phyloP scores from a whole-genome alignment of 2,113 vertebrate genomes.

The Capreolus pygargus region DNA sequence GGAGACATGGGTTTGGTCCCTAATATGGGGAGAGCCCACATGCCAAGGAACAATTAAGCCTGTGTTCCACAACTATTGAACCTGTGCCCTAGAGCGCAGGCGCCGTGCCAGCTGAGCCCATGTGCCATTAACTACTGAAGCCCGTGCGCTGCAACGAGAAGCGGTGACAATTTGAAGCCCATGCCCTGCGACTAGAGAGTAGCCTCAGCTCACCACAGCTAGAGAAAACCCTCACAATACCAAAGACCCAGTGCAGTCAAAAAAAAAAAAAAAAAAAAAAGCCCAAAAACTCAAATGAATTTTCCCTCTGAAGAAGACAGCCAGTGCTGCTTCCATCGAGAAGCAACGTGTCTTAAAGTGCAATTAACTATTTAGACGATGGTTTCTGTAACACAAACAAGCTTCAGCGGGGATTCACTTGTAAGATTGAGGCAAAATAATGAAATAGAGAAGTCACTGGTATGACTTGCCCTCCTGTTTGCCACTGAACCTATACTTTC shows the following conservation, averaged over 20 bases:
- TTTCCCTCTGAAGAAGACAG: not conserved
- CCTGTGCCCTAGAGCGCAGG: not conserved
- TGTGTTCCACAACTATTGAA: not conserved
- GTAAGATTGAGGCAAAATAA: not conserved
- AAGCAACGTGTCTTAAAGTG: not conserved
- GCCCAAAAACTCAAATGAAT: not conserved
- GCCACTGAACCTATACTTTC: not conserved
- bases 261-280: not conserved
- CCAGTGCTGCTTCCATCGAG: not conserved
- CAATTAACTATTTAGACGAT: not conserved
- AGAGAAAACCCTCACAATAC: not conserved
- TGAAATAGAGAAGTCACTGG: not conserved
- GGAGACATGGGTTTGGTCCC: not conserved
- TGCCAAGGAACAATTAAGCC: not conserved
- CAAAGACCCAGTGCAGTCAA: not conserved
- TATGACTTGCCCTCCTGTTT: not conserved
- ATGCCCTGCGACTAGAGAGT: not conserved
- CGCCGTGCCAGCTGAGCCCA: not conserved
- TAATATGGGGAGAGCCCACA: not conserved
- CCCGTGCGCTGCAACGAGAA: not conserved
- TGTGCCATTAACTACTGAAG: not conserved
- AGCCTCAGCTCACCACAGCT: not conserved
- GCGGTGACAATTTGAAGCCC: not conserved
- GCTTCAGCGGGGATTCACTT: not conserved
- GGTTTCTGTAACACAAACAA: not conserved